Conservation (phyloP, 2,113 vertebrate genomes). For the Xenopus borealis region DNA sequence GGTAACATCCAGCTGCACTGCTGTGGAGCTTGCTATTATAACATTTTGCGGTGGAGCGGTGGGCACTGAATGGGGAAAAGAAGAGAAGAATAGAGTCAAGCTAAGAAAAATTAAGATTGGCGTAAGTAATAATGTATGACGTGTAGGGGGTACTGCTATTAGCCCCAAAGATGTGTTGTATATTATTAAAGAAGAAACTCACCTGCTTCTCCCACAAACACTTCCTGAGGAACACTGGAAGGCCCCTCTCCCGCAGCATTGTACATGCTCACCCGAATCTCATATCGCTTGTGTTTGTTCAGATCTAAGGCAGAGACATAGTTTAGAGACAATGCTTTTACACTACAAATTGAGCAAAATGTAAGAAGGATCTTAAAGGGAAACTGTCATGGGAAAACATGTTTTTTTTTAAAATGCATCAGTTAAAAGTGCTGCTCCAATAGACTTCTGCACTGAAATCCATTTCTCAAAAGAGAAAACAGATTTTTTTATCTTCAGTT, state of each 20-base stretch:
- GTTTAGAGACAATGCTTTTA: not conserved
- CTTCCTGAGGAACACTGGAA: conserved; percentile 84
- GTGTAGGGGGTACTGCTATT: too few relatives aligned
- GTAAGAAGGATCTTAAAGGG: too few relatives aligned
- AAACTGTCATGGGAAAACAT: too few relatives aligned
- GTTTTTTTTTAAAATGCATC: too few relatives aligned
- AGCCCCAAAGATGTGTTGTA: too few relatives aligned
- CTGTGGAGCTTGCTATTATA: conserved; percentile 75
- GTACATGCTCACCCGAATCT: conserved; percentile 92
- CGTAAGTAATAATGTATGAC: too few relatives aligned
- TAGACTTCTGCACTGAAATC: too few relatives aligned
- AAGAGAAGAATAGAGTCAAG: not conserved
- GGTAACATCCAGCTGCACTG: conserved; percentile 90
- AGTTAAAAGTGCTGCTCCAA: too few relatives aligned
- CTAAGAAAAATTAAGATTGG: too few relatives aligned
- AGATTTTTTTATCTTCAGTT: too few relatives aligned
- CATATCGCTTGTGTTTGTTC: conserved; percentile 90
- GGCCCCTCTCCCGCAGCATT: conserved; percentile 90
- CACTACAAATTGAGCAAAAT: too few relatives aligned
- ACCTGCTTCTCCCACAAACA: conserved; percentile 97
- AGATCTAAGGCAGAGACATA: conserved; percentile 67
- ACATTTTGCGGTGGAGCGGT: conserved; percentile 83
- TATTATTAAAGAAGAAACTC: conserved; percentile 33
- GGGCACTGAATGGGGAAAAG: conserved; percentile 69
- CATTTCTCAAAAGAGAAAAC: too few relatives aligned